Base-by-base conservation (phyloP, 2,113 vertebrate species). In the Dunckerocampus dactyliophorus region DNA sequence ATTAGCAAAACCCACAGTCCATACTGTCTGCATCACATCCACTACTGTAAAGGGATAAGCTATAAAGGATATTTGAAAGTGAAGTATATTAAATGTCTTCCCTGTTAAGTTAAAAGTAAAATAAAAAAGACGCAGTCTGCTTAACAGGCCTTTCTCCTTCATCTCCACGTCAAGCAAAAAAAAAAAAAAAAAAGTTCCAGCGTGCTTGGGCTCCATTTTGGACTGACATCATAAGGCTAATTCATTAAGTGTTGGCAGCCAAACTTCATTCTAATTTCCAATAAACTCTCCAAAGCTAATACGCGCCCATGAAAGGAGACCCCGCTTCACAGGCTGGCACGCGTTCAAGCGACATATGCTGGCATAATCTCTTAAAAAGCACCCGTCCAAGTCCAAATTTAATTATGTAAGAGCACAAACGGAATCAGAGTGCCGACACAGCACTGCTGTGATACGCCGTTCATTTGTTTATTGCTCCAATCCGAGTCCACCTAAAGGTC, bases 381-480 rank as follows among this genome's bases (percentile, higher is more conserved):
- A 75, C 34, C 85, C 85, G 92, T 92, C 92, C 92, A 89, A 92
- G 91, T 91, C 93, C 89, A 94, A 84, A 93, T 94, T 93, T 94
- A 95, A 97, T 97, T 95, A 95, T 91, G 91, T 94, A 94, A 95
- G 91, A 93, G 94, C 93, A 89, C 90, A 94, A 95, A 96, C 91
- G 89, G 91, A 95, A 95, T 95, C 94, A 93, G 88, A 92, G 81
- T 89, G 92, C 90, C 88, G 91, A 94, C 92, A 90, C 92, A 93
- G 92, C 92, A 91, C 82, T 88, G 88, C 91, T 88, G 84, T 81
- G 85, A 89, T 82, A 85, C 84, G 67, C 80, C 64, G 80, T 73
- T 88, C 79, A 79, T 89, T 89, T 88, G 89, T 90, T 87, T 87
- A 77, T 81, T 84, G 80, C 81, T 79, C 68, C 80, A 86, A 57